phyloP scores from a whole-genome alignment of 2,888 invertebrate species.

The Andricus quercusramuli region DNA sequence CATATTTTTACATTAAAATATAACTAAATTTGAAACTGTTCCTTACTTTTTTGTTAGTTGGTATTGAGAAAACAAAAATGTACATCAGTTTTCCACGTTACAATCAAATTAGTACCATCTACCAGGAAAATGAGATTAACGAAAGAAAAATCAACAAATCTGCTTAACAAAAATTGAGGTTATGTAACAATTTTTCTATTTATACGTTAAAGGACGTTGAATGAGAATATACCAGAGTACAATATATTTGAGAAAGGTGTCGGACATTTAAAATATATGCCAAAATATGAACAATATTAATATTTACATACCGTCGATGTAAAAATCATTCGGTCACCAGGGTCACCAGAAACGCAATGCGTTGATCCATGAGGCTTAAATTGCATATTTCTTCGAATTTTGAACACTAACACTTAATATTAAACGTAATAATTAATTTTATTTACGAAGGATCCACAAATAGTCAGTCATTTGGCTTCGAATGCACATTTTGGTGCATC shows the following conservation, averaged over 20 bases:
- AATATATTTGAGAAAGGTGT: not conserved
- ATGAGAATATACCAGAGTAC: not conserved
- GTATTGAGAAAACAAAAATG: no score
- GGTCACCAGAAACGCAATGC: not conserved
- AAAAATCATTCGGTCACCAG: not conserved
- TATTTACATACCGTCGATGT: conserved; percentile 6
- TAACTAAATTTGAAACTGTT: no score
- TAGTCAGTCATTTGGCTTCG: not conserved
- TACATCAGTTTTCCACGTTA: not conserved
- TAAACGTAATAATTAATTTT: not conserved
- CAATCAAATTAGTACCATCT: not conserved
- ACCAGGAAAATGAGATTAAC: not conserved
- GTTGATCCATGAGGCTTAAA: not conserved
- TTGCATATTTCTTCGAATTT: not conserved
- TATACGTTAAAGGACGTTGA: not conserved
- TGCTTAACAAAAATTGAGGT: not conserved
- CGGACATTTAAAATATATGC: not conserved
- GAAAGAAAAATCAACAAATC: not conserved
- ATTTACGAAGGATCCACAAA: conserved; percentile 2
- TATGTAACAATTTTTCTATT: not conserved
- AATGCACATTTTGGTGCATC: conserved; percentile 18
- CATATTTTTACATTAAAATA: no score
- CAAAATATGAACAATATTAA: not conserved
- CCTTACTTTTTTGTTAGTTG: no score
- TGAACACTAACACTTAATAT: not conserved